Conservation (phyloP, 2,888 invertebrate genomes). For the Platycheirus rosarum region DNA sequence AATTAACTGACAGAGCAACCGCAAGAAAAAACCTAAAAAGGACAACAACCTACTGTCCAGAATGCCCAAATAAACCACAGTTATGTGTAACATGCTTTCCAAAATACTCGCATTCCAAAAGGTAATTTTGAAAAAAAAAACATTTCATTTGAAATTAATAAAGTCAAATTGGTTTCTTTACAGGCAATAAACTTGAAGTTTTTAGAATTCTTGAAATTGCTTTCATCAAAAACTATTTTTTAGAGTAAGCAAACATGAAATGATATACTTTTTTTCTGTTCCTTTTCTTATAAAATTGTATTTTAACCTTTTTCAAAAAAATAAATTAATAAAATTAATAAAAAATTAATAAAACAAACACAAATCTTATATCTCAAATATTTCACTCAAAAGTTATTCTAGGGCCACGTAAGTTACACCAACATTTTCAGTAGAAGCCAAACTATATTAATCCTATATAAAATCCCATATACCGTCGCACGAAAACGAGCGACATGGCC, state of each 20-base stretch:
- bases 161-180: conserved; percentile 2
- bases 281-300: neutral
- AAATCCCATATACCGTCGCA: too few relatives aligned
- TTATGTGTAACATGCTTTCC: neutral
- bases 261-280: neutral
- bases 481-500: too few relatives aligned
- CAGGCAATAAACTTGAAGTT: neutral
- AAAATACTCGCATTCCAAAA: conserved; percentile 3
- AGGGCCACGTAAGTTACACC: neutral
- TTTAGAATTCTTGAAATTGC: neutral
- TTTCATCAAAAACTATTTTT: neutral
- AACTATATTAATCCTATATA: too few relatives aligned
- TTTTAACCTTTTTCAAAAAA: neutral
- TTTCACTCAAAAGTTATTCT: neutral
- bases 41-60: neutral
- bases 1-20: neutral
- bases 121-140: neutral
- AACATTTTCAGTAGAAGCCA: neutral
- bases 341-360: too few relatives aligned
- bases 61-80: neutral
- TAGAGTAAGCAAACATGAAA: neutral
- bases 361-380: too few relatives aligned
- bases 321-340: too few relatives aligned
- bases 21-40: neutral
- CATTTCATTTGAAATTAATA: neutral